These are phyloP conservation scores for Megaceryle maxima DNA, from an alignment of 2,113 vertebrate species.

Conservation along the genomic window DNA sequence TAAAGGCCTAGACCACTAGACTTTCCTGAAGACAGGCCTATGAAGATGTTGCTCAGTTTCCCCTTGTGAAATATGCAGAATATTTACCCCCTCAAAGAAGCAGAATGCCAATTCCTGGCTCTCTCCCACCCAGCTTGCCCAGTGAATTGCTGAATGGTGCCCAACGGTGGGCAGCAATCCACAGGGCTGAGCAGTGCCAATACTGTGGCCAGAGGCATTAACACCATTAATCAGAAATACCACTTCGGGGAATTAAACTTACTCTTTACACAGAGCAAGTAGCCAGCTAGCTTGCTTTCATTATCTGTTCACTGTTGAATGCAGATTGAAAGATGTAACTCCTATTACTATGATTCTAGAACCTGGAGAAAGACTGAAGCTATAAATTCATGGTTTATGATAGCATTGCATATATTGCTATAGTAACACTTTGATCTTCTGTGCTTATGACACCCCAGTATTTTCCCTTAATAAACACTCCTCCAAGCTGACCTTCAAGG, in stretches of 20 bases:
- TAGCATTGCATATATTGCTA: background rate
- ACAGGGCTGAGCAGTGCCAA: background rate
- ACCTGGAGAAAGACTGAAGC: background rate
- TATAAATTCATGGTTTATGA: conserved; percentile 10
- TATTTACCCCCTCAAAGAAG: background rate
- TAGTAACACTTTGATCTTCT: conserved; percentile 44
- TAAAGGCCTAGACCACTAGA: background rate
- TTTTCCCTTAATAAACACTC: conserved; percentile 28
- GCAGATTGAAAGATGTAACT: background rate
- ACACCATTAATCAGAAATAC: background rate
- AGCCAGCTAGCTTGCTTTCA: background rate
- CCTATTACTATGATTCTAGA: background rate
- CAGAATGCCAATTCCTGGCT: background rate
- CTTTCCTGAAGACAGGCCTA: background rate
- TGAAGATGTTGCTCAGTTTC: background rate
- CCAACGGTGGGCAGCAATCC: background rate
- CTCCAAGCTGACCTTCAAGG: conserved; percentile 32
- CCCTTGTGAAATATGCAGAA: background rate
- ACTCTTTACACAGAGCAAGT: background rate
- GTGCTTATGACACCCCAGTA: conserved; percentile 15
- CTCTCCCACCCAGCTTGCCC: background rate
- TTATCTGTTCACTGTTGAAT: background rate
- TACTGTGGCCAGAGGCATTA: background rate
- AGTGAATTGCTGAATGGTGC: background rate
- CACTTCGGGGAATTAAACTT: background rate